These are phyloP conservation scores for Aurelia sp. DNA, from an alignment of 30 jellyfish, hydroid and myxozoan genomes.

Conservation along the genomic window DNA sequence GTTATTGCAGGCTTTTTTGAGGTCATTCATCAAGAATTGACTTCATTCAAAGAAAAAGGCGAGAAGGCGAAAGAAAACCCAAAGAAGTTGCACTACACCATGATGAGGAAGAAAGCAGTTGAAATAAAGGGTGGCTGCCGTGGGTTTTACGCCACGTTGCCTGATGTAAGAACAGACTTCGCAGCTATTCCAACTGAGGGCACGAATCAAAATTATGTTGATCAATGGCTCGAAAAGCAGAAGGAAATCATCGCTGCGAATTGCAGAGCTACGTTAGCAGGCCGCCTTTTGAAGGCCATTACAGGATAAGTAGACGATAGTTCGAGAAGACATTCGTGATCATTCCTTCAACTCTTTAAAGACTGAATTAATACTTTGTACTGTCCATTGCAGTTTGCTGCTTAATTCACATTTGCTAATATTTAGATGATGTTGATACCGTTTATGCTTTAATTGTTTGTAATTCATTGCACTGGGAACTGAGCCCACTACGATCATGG, in stretches of 20 bases:
- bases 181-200: constrained; percentile 30
- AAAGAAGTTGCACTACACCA: constrained; percentile 1
- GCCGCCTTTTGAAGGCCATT: too few relatives aligned
- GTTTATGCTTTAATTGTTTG: too few relatives aligned
- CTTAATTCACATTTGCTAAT: too few relatives aligned
- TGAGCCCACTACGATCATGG: too few relatives aligned
- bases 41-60: background rate
- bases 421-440: too few relatives aligned
- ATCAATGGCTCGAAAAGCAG: constrained; percentile 20
- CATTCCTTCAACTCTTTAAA: too few relatives aligned
- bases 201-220: constrained; percentile 34
- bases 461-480: too few relatives aligned
- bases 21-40: constrained; percentile 8
- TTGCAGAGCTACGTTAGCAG: background rate
- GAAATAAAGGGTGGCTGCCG: constrained; percentile 3
- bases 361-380: too few relatives aligned
- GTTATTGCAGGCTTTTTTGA: constrained; percentile 24
- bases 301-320: too few relatives aligned
- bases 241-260: background rate
- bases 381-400: too few relatives aligned
- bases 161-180: constrained; percentile 13
- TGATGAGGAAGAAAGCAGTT: constrained; percentile 9
- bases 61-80: constrained; percentile 19
- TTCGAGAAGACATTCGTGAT: too few relatives aligned
- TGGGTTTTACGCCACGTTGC: constrained; percentile 20